Evolutionary conservation across 2,797 vertebrate species (phyloP), one percentile per base, ranked within the genome.

Genomic region (Luscinia luscinia): DNA sequence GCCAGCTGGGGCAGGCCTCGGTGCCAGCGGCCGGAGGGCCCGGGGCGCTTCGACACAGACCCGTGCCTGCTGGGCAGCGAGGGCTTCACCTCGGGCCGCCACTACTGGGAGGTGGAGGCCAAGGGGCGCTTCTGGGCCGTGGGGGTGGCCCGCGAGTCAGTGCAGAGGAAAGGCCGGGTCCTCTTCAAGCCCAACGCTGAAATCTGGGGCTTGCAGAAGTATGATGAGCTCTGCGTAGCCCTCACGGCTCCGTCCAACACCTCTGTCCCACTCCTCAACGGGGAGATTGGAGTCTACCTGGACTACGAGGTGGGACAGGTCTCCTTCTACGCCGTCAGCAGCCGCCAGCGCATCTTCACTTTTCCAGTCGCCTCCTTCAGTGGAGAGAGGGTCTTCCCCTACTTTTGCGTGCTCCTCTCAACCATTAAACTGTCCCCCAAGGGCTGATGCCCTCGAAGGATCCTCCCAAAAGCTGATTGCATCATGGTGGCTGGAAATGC

Each of bases 81-180:
- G 58, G 95, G 95, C 67, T 96, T 96, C 78, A 87, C 84, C 74
- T 96, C 95, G 0, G 94, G 95, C 27, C 84, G 87, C 1, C 95
- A 78, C 90, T 96, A 96, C 75, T 96, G 95, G 95, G 95, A 96
- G 75, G 62, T 95, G 66, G 74, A 91, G 45, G 94, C 34, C 11
- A 75, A 2, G 0, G 94, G 95, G 3, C 74, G 90, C 22, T 95
- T 96, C 87, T 96, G 95, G 95, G 45, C 94, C 0, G 36, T 96
- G 1, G 94, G 95, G 20, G 94, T 96, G 74, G 95, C 94, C 58
- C 34, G 27, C 0, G 95, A 96, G 58, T 95, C 90, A 0, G 48
- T 95, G 3, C 87, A 11, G 70, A 93, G 95, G 70, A 94, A 94
- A 7, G 92, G 92, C 6, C 62, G 70, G 0, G 21, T 96, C 84